Evolutionary conservation across 2,797 vertebrate species (phyloP), one percentile per base, ranked within the genome.

Genomic region (Sarcoramphus papa): DNA sequence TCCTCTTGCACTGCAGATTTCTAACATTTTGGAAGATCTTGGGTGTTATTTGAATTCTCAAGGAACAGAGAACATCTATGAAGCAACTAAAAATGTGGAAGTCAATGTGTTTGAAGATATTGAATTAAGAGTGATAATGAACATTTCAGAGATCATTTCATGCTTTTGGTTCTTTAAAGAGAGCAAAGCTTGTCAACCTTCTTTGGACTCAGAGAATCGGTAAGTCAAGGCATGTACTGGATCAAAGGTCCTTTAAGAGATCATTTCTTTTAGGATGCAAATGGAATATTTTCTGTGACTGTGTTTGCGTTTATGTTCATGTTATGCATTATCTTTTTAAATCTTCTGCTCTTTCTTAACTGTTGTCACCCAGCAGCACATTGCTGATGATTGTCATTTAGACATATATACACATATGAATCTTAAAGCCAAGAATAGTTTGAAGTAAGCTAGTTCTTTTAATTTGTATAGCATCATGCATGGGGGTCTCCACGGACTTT

Each of bases 141-240:
- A 47, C n/a, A 92, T 96, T 86, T 97, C 97, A 4, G 97, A 97
- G 45, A 95, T 97, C 5, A 82, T 94, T 81, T 97, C 98, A 45
- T 98, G 97, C 37, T 59, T 96, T 78, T 98, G 98, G 98, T 57
- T 97, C 76, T 98, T 98, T 90, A 97, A 97, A 80, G 91, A 97
- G 50, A 97, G 64, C 37, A 54, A 93, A 47, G 67, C 75, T 70
- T 98, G 98, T 92, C 94, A 96, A 45, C 90, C 95, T 50, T 95
- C 85, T 74, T 63, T 97, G 12, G 96, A 97, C 80, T 93, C 85
- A 5, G 80, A 97, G 41, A 97, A 97, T 87, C 95, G 94, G 98
- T 98, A 96, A 97, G 96, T 84, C 50, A 60, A 56, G 10, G 40
- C 6, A 48, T 41, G 14, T 57, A 47, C 14, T 37, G 30, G 43